These are phyloP conservation scores for Bombylius discolor DNA, from an alignment of 2,888 invertebrate species.

Conservation along the genomic window DNA sequence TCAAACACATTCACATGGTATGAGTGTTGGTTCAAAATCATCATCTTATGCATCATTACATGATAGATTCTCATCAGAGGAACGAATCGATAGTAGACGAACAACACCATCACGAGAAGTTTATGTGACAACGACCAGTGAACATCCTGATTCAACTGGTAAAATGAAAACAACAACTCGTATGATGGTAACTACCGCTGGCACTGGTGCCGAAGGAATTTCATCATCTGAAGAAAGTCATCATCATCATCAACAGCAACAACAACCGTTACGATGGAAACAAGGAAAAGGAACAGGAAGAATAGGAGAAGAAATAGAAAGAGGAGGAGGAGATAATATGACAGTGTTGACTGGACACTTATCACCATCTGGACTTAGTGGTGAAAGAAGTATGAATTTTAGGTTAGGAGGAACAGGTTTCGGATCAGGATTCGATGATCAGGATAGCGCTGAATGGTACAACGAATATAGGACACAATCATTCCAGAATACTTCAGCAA, in stretches of 20 bases:
- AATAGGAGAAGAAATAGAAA: no score
- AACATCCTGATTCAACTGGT: slow-evolving; percentile 18
- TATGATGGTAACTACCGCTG: slow-evolving; percentile 4
- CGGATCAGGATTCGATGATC: slow-evolving; percentile 16
- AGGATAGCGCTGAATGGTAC: slow-evolving; percentile 42
- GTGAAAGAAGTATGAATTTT: neutral
- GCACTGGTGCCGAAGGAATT: slow-evolving; percentile 5
- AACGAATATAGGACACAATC: slow-evolving; percentile 38
- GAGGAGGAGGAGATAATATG: slow-evolving; percentile 4
- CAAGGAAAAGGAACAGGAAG: slow-evolving; percentile 10
- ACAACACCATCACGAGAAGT: slow-evolving; percentile 25
- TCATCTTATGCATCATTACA: slow-evolving; percentile 41
- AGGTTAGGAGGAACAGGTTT: neutral
- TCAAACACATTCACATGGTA: slow-evolving; percentile 40
- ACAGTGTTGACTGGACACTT: slow-evolving; percentile 4
- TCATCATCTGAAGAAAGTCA: slow-evolving; percentile 14
- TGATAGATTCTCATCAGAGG: slow-evolving; percentile 42
- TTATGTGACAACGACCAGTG: slow-evolving; percentile 10
- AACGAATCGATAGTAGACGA: slow-evolving; percentile 30
- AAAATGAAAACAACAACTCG: slow-evolving; percentile 27
- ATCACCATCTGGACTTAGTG: neutral
- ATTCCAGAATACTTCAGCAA: slow-evolving; percentile 52
- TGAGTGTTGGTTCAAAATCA: slow-evolving; percentile 36
- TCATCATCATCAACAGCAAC: slow-evolving; percentile 13
- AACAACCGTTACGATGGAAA: slow-evolving; percentile 18